These are phyloP conservation scores for Melanostoma scalare DNA, from an alignment of 2,888 invertebrate genomes.

Conservation along the genomic window DNA sequence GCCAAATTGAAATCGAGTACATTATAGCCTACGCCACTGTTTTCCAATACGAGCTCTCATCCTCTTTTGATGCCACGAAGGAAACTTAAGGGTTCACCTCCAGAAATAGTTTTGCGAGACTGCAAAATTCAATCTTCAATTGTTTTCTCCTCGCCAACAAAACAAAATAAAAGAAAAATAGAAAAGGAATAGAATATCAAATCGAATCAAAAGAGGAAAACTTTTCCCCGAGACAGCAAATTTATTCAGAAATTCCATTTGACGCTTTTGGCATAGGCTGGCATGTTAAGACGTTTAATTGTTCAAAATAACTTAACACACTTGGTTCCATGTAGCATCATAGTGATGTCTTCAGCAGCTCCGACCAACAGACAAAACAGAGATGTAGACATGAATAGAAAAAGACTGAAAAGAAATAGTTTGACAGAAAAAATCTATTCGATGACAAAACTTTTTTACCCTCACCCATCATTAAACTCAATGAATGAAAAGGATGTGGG, in stretches of 20 bases:
- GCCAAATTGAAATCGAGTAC: no score
- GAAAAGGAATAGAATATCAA: conserved; percentile 23
- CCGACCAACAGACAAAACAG: background rate
- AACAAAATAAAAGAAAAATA: background rate
- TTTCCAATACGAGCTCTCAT: no score
- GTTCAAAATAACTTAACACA: conserved; percentile 50
- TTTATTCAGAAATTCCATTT: conserved; percentile 31
- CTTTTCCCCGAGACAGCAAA: conserved; percentile 3
- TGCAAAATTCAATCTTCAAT: conserved; percentile 33
- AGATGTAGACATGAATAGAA: background rate
- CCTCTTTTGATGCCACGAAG: no score
- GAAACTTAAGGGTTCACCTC: background rate
- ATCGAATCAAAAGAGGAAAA: conserved; percentile 18
- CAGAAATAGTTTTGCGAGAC: conserved; percentile 17
- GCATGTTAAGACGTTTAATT: conserved; percentile 33
- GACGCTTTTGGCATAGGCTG: conserved; percentile 27
- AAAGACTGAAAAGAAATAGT: conserved; percentile 28
- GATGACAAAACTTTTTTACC: conserved; percentile 25
- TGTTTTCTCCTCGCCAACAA: background rate
- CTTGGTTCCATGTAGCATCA: conserved; percentile 5
- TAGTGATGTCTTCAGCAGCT: background rate
- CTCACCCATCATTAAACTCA: background rate
- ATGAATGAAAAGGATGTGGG: background rate
- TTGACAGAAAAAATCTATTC: background rate
- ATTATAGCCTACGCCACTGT: no score